Conservation (phyloP, 2,888 invertebrate species). For the Suillia variegata region DNA sequence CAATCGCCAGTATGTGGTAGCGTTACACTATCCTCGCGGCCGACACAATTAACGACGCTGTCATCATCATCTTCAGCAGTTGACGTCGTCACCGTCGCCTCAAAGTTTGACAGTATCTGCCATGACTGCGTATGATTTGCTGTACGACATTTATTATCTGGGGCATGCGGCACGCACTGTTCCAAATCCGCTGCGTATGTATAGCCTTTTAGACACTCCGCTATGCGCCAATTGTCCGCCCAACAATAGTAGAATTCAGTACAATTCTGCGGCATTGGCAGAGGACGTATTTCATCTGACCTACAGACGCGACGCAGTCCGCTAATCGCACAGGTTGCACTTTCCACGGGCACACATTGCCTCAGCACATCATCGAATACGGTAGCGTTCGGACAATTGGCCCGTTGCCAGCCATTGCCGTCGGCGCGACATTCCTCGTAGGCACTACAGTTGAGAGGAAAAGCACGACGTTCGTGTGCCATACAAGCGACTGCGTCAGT, state of each 20-base stretch:
- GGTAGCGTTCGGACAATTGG: slow-evolving; percentile 23
- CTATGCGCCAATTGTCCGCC: slow-evolving; percentile 42
- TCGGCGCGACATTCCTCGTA: slow-evolving; percentile 32
- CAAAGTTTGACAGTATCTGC: neutral
- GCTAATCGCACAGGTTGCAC: slow-evolving; percentile 42
- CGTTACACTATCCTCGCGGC: slow-evolving; percentile 36
- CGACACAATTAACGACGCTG: slow-evolving; percentile 28
- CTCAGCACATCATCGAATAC: slow-evolving; percentile 34
- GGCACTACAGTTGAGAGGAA: slow-evolving; percentile 33
- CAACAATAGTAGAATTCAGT: slow-evolving; percentile 44
- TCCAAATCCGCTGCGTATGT: slow-evolving; percentile 29
- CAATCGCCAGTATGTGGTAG: slow-evolving; percentile 44
- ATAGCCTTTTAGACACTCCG: slow-evolving; percentile 44
- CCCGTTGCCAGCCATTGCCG: slow-evolving; percentile 32
- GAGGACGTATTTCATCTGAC: slow-evolving; percentile 30
- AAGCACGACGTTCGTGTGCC: slow-evolving; percentile 25
- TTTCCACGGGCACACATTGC: slow-evolving; percentile 31
- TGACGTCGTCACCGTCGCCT: neutral
- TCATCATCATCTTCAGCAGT: neutral
- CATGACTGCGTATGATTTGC: neutral
- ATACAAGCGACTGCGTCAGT: slow-evolving; percentile 20
- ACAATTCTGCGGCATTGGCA: slow-evolving; percentile 35
- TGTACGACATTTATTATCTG: slow-evolving; percentile 29
- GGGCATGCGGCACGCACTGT: slow-evolving; percentile 34
- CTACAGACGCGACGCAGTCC: slow-evolving; percentile 44